Evolutionary conservation across 1,140 invertebrate genomes (phyloP).

Genomic region (Drosophila cardini): DNA sequence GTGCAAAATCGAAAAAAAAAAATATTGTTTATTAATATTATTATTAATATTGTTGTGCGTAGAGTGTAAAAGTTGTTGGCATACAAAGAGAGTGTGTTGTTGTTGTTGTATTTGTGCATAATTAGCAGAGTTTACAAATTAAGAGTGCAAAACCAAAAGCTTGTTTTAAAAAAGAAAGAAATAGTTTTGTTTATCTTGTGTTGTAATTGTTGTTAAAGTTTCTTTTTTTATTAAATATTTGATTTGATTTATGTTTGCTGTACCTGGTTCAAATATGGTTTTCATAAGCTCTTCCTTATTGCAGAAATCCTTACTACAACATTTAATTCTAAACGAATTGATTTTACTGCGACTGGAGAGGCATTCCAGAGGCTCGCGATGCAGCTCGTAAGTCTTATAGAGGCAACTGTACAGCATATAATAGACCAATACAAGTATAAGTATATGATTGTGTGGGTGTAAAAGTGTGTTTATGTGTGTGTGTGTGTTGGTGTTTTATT

Average conservation of each 20-base stretch:
- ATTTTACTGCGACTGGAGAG: slow-evolving; percentile 71
- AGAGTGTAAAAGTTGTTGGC: slow-evolving; percentile 39
- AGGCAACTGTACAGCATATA: slow-evolving; percentile 68
- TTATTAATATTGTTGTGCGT: slow-evolving; percentile 28
- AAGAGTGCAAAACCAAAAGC: slow-evolving; percentile 69
- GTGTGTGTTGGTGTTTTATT: slow-evolving; percentile 21
- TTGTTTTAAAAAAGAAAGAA: slow-evolving; percentile 16
- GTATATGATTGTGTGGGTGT: slow-evolving; percentile 15
- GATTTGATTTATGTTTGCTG: slow-evolving; percentile 31
- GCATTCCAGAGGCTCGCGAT: slow-evolving; percentile 78
- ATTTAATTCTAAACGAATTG: slow-evolving; percentile 78
- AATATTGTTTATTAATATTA: slow-evolving; percentile 37
- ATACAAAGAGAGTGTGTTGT: slow-evolving; percentile 43
- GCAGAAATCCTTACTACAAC: slow-evolving; percentile 83
- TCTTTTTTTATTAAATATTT: slow-evolving; percentile 41
- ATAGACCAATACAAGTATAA: slow-evolving; percentile 24
- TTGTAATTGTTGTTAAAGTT: slow-evolving; percentile 18
- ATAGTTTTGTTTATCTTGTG: slow-evolving; percentile 34
- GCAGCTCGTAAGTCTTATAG: slow-evolving; percentile 76
- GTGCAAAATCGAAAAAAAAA: slow-evolving; percentile 47
- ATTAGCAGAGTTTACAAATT: slow-evolving; percentile 63
- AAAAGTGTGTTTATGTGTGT: slow-evolving; percentile 8
- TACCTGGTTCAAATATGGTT: slow-evolving; percentile 81
- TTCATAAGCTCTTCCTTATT: slow-evolving; percentile 83
- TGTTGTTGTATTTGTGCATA: slow-evolving; percentile 64